Conservation (phyloP, 2,113 vertebrate species). For the Mus spicilegus region DNA sequence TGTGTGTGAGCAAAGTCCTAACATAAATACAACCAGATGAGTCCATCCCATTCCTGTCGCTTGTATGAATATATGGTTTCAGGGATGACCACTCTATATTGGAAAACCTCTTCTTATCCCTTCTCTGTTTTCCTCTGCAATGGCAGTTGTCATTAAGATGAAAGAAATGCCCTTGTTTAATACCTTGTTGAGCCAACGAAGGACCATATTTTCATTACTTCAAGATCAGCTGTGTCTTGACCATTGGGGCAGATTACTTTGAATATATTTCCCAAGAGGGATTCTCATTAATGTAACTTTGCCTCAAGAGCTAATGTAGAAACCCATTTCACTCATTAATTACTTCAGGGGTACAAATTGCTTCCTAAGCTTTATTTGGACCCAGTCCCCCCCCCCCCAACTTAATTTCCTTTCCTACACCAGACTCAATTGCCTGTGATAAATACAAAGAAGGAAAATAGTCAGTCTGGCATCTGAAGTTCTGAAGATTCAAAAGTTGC, state of each 20-base stretch:
- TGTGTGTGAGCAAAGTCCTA: too few relatives aligned
- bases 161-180: conserved; percentile 20
- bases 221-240: conserved; percentile 55
- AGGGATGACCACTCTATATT: background rate
- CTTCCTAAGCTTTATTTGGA: conserved; percentile 73
- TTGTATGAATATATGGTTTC: background rate
- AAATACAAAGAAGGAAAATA: conserved; percentile 61
- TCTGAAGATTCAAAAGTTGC: conserved; percentile 53
- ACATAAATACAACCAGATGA: background rate
- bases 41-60: background rate
- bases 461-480: background rate
- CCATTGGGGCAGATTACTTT: conserved; percentile 38
- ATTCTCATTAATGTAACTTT: conserved; percentile 70
- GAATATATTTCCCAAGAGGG: conserved; percentile 60
- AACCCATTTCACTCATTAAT: conserved; percentile 76
- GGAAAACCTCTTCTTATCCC: background rate
- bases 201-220: conserved; percentile 47
- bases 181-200: background rate
- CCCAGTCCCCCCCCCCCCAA: background rate
- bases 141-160: conserved; percentile 10
- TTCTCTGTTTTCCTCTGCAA: conserved; percentile 29
- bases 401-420: conserved; percentile 72
- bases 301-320: conserved; percentile 59
- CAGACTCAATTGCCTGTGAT: conserved; percentile 64
- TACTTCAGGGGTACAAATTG: conserved; percentile 70